phyloP scores from a whole-genome alignment of 2,113 vertebrate genomes.

The Balaeniceps rex region DNA sequence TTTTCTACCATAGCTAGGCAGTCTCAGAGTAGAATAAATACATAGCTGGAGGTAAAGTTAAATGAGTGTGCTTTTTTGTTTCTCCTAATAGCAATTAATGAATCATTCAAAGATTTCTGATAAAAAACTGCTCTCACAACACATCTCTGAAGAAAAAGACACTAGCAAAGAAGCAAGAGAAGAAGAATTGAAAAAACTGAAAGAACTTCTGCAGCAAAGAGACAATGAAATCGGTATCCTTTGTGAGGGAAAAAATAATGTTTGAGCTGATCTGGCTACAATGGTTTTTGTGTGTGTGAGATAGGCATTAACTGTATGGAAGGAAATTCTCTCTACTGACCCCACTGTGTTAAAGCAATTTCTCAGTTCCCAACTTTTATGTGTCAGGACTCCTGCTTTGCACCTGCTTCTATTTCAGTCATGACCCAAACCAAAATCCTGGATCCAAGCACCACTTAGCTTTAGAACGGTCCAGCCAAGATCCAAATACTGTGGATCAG shows the following conservation, averaged over 20 bases:
- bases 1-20: not conserved
- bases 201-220: constrained; percentile 82
- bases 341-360: not conserved
- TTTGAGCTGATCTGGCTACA: not conserved
- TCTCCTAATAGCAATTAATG: constrained; percentile 70
- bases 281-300: not conserved
- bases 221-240: constrained; percentile 98
- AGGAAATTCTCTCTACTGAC: not conserved
- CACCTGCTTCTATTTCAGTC: not conserved
- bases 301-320: not conserved
- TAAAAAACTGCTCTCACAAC: not conserved
- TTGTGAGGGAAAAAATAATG: not conserved
- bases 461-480: not conserved
- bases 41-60: not conserved
- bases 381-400: not conserved
- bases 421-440: not conserved
- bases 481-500: not conserved
- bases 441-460: not conserved
- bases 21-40: not conserved
- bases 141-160: not conserved
- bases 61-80: not conserved
- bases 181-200: constrained; percentile 77
- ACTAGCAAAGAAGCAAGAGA: not conserved
- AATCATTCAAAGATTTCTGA: constrained; percentile 30
- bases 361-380: not conserved